Conservation (phyloP, 1,140 invertebrate species). For the Odontomachus brunneus region DNA sequence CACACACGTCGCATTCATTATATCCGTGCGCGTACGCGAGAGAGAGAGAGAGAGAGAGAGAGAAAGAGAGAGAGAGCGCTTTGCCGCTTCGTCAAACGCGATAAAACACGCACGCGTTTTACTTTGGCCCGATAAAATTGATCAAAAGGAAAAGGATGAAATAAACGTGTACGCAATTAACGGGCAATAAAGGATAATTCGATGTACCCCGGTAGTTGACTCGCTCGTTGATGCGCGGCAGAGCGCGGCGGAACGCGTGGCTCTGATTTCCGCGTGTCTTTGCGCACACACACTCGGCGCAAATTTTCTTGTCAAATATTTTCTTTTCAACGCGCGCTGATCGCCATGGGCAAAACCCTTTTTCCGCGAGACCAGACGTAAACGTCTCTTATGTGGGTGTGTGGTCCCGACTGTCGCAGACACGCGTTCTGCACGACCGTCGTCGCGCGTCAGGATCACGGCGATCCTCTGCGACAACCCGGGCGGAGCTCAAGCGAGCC, state of each 20-base stretch:
- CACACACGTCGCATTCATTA: background rate
- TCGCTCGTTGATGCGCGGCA: background rate
- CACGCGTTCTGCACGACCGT: too few relatives aligned
- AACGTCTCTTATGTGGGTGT: background rate
- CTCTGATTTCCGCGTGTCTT: constrained; percentile 5
- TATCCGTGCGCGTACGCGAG: background rate
- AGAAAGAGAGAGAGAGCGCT: too few relatives aligned
- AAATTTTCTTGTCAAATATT: constrained; percentile 47
- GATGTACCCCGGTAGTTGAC: background rate
- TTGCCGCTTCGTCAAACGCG: constrained; percentile 4
- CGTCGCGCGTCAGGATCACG: too few relatives aligned
- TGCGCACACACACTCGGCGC: background rate
- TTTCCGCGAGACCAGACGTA: background rate
- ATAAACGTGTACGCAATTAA: constrained; percentile 35
- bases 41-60: too few relatives aligned
- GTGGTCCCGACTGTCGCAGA: background rate
- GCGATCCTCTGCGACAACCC: background rate
- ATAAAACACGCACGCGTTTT: constrained; percentile 23
- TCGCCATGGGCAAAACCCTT: background rate
- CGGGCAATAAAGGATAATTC: constrained; percentile 13
- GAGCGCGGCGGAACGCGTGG: too few relatives aligned
- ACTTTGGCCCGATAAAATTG: background rate
- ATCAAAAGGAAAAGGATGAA: constrained; percentile 10
- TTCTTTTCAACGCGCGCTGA: background rate
- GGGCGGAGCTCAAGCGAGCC: background rate